These are phyloP conservation scores for Brachionus paranguensis DNA, from an alignment of 1,140 invertebrate species.

Conservation along the genomic window DNA sequence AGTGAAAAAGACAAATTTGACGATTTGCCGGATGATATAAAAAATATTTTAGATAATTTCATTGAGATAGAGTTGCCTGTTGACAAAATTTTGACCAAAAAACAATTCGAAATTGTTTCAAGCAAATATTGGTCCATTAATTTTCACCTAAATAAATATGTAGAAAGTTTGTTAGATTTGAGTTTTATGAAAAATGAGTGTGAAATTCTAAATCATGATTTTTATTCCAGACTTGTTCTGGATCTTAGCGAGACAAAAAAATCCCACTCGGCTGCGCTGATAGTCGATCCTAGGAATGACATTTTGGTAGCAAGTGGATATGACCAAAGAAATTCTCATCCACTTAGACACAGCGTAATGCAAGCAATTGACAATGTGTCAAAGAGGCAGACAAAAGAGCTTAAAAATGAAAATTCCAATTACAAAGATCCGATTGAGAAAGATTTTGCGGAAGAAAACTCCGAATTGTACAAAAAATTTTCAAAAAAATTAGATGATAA, in stretches of 20 bases:
- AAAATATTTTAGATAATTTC: background rate
- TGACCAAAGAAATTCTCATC: constrained; percentile 23
- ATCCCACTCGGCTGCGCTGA: background rate
- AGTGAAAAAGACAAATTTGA: background rate
- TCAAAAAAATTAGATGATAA: background rate
- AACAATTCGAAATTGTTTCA: constrained; percentile 17
- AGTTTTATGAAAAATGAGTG: constrained; percentile 19
- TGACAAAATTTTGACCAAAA: constrained; percentile 17
- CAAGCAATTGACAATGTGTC: background rate
- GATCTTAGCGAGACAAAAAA: background rate
- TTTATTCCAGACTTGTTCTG: background rate
- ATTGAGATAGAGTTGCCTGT: constrained; percentile 7
- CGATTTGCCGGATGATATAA: background rate
- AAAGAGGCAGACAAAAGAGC: background rate
- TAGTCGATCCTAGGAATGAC: constrained; percentile 18
- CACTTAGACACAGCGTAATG: constrained; percentile 29
- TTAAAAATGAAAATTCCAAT: background rate
- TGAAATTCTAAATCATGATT: background rate
- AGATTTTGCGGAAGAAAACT: background rate
- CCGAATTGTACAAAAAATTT: background rate
- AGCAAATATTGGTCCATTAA: constrained; percentile 29
- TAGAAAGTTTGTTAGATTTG: constrained; percentile 14
- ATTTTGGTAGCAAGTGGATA: background rate
- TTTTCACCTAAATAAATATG: constrained; percentile 33
- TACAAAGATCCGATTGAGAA: background rate